Conservation (phyloP, 2,113 vertebrate genomes). For the Brachyhypopomus gauderio region DNA sequence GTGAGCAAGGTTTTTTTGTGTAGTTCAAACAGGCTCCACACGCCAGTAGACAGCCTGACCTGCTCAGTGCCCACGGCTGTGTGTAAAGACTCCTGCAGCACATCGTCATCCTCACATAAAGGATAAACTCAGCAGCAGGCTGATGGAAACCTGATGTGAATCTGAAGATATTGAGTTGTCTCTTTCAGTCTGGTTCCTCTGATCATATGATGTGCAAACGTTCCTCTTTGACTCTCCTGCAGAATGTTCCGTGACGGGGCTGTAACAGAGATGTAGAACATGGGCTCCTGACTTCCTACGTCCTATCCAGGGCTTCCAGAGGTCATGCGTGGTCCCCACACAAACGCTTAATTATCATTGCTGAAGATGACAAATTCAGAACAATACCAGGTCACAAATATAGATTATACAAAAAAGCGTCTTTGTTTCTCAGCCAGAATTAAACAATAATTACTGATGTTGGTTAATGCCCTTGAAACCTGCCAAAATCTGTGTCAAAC, state of each 20-base stretch:
- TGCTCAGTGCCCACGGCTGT: background rate
- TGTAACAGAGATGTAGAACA: no score
- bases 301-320: no score
- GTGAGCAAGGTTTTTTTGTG: constrained; percentile 8
- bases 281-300: no score
- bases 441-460: background rate
- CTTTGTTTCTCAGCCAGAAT: background rate
- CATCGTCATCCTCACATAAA: background rate
- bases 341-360: background rate
- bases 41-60: background rate
- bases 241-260: no score
- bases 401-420: background rate
- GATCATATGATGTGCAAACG: no score
- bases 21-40: background rate
- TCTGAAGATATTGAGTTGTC: no score
- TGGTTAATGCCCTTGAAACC: background rate
- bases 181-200: no score
- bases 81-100: background rate
- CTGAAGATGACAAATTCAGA: background rate
- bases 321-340: no score
- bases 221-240: no score
- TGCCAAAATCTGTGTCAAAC: no score
- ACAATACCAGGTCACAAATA: background rate
- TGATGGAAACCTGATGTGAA: background rate
- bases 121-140: background rate